Evolutionary conservation across 2,113 vertebrate genomes (phyloP).

Genomic region (Accipiter virgatus): DNA sequence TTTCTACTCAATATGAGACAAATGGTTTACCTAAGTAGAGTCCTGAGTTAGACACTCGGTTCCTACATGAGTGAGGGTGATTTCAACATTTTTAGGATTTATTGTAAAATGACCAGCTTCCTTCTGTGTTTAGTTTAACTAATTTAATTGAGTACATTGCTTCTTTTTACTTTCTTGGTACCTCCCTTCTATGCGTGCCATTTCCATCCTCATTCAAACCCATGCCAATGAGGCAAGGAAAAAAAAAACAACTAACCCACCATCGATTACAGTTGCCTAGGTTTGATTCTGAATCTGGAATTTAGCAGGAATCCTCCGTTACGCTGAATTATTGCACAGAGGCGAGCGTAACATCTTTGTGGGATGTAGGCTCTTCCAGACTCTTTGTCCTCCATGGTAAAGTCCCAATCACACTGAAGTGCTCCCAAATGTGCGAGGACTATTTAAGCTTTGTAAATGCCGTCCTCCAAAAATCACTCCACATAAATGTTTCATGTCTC

Average conservation of each 20-base stretch:
- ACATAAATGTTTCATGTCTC: slow-evolving; percentile 78
- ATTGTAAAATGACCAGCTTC: neutral
- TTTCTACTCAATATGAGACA: slow-evolving; percentile 49
- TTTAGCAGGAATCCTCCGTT: slow-evolving; percentile 49
- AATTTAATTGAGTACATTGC: neutral
- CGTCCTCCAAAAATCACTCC: slow-evolving; percentile 63
- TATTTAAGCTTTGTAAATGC: slow-evolving; percentile 71
- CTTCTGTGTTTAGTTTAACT: neutral
- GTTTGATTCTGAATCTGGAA: slow-evolving; percentile 13
- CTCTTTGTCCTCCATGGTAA: slow-evolving; percentile 61
- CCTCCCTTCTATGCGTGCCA: neutral
- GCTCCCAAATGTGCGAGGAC: slow-evolving; percentile 62
- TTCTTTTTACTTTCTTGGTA: neutral
- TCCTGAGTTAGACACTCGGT: neutral
- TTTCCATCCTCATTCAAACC: neutral
- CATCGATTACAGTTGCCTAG: neutral
- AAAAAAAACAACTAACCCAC: neutral
- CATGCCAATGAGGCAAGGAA: neutral
- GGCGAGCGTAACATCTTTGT: slow-evolving; percentile 9
- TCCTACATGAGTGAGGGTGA: neutral
- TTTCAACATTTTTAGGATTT: neutral
- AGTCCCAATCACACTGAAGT: slow-evolving; percentile 69
- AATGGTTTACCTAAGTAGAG: neutral
- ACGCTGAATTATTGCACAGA: slow-evolving; percentile 6
- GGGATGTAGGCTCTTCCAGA: slow-evolving; percentile 36